A percentile compares a stretch with the other conserved stretches of the same genome.
These are phyloP conservation scores for Brenthis hecate DNA, from an alignment of 2,888 invertebrate genomes.

Conservation along the genomic window DNA sequence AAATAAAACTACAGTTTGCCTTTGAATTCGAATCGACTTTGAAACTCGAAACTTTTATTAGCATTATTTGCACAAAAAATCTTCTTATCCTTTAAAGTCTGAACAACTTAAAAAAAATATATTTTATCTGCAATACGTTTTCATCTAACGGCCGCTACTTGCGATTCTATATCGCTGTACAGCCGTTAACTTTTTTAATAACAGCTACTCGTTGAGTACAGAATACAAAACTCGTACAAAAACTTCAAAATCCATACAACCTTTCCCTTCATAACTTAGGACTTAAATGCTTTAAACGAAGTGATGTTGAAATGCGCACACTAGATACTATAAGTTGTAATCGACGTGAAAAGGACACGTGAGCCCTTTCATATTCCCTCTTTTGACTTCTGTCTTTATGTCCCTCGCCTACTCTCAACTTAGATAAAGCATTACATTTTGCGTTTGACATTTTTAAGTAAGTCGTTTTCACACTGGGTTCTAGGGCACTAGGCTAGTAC, in stretches of 20 bases:
- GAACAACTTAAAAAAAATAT: not conserved
- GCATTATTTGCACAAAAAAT: not conserved
- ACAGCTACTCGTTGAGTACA: constrained; percentile 7
- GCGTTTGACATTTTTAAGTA: constrained; percentile 23
- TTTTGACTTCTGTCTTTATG: constrained; percentile 4
- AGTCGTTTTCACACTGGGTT: constrained; percentile 2
- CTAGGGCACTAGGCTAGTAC: not conserved
- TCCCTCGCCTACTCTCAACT: not conserved
- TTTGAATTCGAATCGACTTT: not conserved
- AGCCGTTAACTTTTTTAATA: constrained; percentile 25
- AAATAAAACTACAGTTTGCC: too few relatives aligned
- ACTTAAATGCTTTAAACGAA: constrained; percentile 3
- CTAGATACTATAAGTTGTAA: not conserved
- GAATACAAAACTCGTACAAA: not conserved
- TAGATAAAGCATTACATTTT: constrained; percentile 12
- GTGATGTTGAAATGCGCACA: constrained; percentile 5
- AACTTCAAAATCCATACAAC: constrained; percentile 5
- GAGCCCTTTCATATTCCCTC: not conserved
- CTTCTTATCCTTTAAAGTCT: not conserved
- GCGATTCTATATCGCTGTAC: not conserved
- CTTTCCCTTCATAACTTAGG: not conserved
- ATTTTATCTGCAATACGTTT: not conserved
- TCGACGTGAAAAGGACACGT: not conserved
- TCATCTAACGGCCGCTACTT: not conserved
- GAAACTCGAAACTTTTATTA: not conserved